Conservation (phyloP, 2,797 vertebrate species). For the Crocidura indochinensis region DNA sequence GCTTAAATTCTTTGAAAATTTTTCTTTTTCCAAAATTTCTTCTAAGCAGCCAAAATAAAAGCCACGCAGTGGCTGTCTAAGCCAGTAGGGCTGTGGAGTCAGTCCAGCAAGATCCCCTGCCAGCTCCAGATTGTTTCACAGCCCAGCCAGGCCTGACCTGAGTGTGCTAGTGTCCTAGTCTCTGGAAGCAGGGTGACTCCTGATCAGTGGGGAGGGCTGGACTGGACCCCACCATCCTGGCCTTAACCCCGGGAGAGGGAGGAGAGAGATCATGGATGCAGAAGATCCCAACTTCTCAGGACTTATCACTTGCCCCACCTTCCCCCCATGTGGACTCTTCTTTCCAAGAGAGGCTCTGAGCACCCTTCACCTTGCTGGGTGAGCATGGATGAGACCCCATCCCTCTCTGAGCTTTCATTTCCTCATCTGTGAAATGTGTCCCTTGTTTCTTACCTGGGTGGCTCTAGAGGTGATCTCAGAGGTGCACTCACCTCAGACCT, state of each 20-base stretch:
- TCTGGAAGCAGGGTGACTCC: not conserved
- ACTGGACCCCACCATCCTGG: not conserved
- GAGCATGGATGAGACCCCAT: constrained; percentile 39
- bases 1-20: constrained; percentile 78
- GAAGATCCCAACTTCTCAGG: not conserved
- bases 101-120: constrained; percentile 19
- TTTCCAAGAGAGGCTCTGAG: not conserved
- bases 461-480: not conserved
- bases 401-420: constrained; percentile 50
- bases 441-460: constrained; percentile 10
- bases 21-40: constrained; percentile 75
- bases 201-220: not conserved
- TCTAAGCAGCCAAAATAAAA: constrained; percentile 74
- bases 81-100: constrained; percentile 55
- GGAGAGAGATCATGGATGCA: not conserved
- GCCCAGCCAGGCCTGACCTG: not conserved
- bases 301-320: not conserved
- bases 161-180: constrained; percentile 25
- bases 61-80: constrained; percentile 70
- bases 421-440: constrained; percentile 51
- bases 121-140: not conserved
- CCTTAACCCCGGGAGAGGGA: not conserved
- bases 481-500: not conserved
- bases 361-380: constrained; percentile 38
- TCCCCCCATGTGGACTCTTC: not conserved